Evolutionary conservation across 2,797 vertebrate species (phyloP).

Genomic region (Poecilia picta): DNA sequence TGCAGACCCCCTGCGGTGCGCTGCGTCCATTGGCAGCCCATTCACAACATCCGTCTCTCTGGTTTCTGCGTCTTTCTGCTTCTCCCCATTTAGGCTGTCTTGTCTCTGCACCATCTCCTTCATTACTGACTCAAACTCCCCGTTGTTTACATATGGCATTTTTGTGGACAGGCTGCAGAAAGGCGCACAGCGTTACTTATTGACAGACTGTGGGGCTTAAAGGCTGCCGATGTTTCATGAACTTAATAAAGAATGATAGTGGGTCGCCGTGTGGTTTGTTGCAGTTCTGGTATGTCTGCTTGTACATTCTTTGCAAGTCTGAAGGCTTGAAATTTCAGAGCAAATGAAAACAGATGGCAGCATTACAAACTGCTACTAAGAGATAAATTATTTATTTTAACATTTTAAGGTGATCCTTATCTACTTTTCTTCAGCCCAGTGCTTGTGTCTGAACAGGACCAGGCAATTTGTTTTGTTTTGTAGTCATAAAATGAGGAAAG

Average conservation of each 20-base stretch:
- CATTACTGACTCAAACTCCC: constrained; percentile 46
- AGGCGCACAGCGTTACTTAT: constrained; percentile 36
- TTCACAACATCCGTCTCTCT: constrained; percentile 54
- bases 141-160: constrained; percentile 39
- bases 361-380: not conserved
- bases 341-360: not conserved
- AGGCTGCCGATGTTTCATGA: not conserved
- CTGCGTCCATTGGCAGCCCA: constrained; percentile 42
- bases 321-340: not conserved
- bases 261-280: not conserved
- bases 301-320: not conserved
- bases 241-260: not conserved
- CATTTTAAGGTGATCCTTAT: not conserved
- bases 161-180: constrained; percentile 59
- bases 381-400: not conserved
- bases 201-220: constrained; percentile 16
- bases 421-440: not conserved
- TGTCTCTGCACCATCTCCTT: constrained; percentile 39
- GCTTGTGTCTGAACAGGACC: not conserved
- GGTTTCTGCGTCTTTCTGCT: constrained; percentile 47
- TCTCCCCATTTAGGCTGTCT: constrained; percentile 47
- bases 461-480: not conserved
- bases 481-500: not conserved
- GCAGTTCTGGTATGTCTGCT: not conserved
- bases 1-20: constrained; percentile 69